Percentiles rank a stretch among this genome's conserved stretches.
Evolutionary conservation across 2,797 vertebrate genomes (phyloP).

Genomic region (Phataginus tricuspis): DNA sequence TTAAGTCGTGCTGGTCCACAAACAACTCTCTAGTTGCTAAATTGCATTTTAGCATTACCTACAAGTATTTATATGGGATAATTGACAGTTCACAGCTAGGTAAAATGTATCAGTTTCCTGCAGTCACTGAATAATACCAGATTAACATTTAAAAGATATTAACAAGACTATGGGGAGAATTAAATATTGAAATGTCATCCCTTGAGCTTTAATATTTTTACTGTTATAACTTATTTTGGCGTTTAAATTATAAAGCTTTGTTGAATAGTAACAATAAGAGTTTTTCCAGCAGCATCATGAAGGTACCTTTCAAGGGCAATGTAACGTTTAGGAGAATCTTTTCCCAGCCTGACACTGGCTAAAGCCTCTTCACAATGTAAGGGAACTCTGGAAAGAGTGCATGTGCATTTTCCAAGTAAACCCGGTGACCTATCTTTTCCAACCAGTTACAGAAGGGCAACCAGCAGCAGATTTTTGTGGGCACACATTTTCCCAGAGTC

Average conservation of each 20-base stretch:
- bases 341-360: neutral
- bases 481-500: neutral
- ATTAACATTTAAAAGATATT: conserved; percentile 43
- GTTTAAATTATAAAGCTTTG: neutral
- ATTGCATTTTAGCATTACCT: conserved; percentile 54
- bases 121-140: conserved; percentile 36
- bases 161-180: neutral
- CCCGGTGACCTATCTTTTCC: neutral
- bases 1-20: conserved; percentile 57
- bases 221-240: conserved; percentile 8
- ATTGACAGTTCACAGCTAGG: conserved; percentile 28
- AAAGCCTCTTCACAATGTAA: neutral
- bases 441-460: neutral
- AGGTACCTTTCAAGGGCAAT: neutral
- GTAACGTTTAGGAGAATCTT: neutral
- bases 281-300: neutral
- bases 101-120: conserved; percentile 38
- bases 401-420: neutral
- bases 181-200: neutral
- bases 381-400: neutral
- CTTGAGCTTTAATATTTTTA: conserved; percentile 28
- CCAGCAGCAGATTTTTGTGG: neutral
- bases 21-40: conserved; percentile 57
- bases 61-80: conserved; percentile 65
- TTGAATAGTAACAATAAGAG: neutral